These are phyloP conservation scores for Hiodon alosoides DNA, from an alignment of 2,113 vertebrate genomes.

Conservation along the genomic window DNA sequence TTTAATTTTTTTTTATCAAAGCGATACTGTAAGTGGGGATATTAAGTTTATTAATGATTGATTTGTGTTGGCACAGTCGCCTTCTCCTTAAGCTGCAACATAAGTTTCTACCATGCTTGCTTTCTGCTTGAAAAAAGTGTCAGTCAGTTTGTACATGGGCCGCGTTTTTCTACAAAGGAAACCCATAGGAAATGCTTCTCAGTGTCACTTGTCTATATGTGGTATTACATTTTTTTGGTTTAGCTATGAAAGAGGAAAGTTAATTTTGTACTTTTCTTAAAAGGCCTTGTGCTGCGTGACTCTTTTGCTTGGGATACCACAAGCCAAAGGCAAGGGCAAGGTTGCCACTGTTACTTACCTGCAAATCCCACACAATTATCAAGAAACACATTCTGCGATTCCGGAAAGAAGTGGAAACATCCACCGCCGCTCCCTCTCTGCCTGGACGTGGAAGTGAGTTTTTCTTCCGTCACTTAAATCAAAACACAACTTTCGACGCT, in stretches of 20 bases:
- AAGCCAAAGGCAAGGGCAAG: neutral
- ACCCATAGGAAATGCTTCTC: neutral
- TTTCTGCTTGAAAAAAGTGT: neutral
- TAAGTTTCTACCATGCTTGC: neutral
- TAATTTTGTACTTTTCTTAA: neutral
- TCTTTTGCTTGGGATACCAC: conserved; percentile 26
- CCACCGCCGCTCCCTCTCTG: conserved; percentile 52
- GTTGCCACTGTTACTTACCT: conserved; percentile 23
- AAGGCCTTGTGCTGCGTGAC: conserved; percentile 44
- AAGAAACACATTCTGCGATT: neutral
- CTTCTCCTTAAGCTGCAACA: too few species aligned
- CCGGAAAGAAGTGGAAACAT: conserved; percentile 40
- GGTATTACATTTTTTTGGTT: neutral
- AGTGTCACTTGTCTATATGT: neutral
- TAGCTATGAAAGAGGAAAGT: neutral
- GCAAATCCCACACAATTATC: conserved; percentile 6
- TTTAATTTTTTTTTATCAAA: neutral
- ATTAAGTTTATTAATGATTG: too few species aligned
- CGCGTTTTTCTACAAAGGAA: too few species aligned
- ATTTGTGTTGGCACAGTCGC: too few species aligned
- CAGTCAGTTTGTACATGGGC: neutral
- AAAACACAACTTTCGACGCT: too few species aligned
- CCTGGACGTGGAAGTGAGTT: conserved; percentile 62
- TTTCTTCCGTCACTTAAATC: neutral
- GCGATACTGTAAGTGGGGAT: neutral